Evolutionary conservation across 2,113 vertebrate genomes (phyloP).

Genomic region (Pithys albifrons): DNA sequence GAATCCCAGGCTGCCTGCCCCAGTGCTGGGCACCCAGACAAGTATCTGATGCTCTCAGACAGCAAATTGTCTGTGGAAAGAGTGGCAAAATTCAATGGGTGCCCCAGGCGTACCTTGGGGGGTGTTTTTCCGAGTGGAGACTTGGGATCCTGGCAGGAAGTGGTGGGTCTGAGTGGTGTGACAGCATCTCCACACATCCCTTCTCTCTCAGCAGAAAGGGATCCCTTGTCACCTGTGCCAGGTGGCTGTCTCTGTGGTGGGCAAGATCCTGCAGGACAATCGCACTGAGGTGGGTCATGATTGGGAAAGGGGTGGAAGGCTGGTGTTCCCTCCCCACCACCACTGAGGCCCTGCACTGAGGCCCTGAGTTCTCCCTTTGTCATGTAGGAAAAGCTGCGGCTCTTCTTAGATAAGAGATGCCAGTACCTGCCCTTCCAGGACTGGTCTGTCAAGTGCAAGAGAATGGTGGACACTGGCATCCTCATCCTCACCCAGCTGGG

Average conservation of each 20-base stretch:
- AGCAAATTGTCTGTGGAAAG: rapidly evolving
- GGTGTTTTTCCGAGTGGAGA: background rate
- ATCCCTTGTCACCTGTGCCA: conserved; percentile 90
- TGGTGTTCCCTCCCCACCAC: rapidly evolving
- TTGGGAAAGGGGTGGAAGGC: rapidly evolving
- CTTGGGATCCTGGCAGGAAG: background rate
- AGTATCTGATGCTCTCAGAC: background rate
- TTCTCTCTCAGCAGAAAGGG: conserved; percentile 76
- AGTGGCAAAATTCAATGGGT: rapidly evolving
- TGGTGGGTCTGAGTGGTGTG: rapidly evolving
- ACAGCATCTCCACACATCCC: rapidly evolving
- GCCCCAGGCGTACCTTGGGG: rapidly evolving
- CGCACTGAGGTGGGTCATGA: conserved; percentile 81
- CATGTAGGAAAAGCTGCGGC: conserved; percentile 79
- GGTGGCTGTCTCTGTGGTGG: conserved; percentile 76
- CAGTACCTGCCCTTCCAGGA: conserved; percentile 82
- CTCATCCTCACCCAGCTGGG: conserved; percentile 84
- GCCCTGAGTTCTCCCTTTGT: background rate
- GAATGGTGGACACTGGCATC: conserved; percentile 84
- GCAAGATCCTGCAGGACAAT: conserved; percentile 86
- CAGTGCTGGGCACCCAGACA: background rate
- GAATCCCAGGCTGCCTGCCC: background rate
- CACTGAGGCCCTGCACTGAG: background rate
- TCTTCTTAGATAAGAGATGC: conserved; percentile 87
- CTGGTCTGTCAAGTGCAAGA: conserved; percentile 83